phyloP scores from a whole-genome alignment of 2,888 invertebrate genomes.

The Lamellibrachia columna region DNA sequence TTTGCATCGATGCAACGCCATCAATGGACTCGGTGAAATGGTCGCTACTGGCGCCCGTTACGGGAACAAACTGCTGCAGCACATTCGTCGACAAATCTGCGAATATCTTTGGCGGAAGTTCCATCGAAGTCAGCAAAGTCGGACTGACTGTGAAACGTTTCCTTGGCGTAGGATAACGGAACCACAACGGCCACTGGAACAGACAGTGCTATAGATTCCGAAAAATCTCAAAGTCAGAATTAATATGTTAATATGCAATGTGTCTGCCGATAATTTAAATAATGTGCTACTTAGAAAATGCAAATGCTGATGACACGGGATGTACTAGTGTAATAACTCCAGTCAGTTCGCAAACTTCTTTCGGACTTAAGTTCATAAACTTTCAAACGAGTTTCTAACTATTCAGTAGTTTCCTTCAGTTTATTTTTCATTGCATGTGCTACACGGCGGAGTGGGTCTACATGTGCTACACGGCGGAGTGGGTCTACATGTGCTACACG shows the following conservation, averaged over 20 bases:
- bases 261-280: neutral
- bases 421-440: no score
- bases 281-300: neutral
- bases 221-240: neutral
- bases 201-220: neutral
- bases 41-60: neutral
- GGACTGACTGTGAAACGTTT: neutral
- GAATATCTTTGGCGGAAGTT: neutral
- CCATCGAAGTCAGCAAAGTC: neutral
- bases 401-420: no score
- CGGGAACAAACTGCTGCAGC: neutral
- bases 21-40: neutral
- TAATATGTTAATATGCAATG: neutral
- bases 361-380: no score
- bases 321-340: no score
- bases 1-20: neutral
- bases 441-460: no score
- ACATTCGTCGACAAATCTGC: neutral
- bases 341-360: no score
- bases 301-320: neutral
- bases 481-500: no score
- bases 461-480: no score
- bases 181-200: neutral
- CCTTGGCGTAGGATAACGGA: neutral
- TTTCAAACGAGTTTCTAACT: no score